Conservation (phyloP, 2,113 vertebrate genomes). For the Phoenicopterus ruber region DNA sequence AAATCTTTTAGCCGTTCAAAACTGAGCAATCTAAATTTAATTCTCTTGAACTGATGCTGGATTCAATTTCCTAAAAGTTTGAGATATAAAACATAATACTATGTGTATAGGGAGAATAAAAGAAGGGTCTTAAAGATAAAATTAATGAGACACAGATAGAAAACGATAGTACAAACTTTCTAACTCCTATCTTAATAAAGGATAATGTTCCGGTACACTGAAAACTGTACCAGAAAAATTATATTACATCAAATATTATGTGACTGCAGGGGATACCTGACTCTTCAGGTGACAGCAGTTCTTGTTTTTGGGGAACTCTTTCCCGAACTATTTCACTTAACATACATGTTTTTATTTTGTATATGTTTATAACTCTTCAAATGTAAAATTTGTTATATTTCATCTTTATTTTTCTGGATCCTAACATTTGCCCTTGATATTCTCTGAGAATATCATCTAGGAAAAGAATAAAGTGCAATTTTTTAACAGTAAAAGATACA, state of each 20-base stretch:
- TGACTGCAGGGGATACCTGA: not conserved
- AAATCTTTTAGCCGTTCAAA: not conserved
- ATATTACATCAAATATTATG: not conserved
- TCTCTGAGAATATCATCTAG: not conserved
- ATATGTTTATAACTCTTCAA: not conserved
- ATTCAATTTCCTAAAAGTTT: slow-evolving; percentile 44
- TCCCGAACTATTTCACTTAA: not conserved
- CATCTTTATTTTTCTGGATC: not conserved
- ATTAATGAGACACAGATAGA: slow-evolving; percentile 18
- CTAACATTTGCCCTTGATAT: not conserved
- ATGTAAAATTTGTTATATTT: not conserved
- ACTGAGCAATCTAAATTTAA: not conserved
- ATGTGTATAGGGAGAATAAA: not conserved
- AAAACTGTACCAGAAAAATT: not conserved
- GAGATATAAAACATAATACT: not conserved
- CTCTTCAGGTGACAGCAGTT: not conserved
- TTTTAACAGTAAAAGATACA: not conserved
- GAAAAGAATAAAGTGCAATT: not conserved
- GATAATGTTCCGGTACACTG: not conserved
- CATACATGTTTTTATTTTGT: not conserved
- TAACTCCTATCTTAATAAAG: not conserved
- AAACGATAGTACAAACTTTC: not conserved
- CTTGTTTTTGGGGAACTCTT: not conserved
- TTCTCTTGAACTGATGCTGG: not conserved
- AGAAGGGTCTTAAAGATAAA: slow-evolving; percentile 1